Evolutionary conservation across 2,888 invertebrate genomes (phyloP).

Genomic region (Brachypterus glaber): DNA sequence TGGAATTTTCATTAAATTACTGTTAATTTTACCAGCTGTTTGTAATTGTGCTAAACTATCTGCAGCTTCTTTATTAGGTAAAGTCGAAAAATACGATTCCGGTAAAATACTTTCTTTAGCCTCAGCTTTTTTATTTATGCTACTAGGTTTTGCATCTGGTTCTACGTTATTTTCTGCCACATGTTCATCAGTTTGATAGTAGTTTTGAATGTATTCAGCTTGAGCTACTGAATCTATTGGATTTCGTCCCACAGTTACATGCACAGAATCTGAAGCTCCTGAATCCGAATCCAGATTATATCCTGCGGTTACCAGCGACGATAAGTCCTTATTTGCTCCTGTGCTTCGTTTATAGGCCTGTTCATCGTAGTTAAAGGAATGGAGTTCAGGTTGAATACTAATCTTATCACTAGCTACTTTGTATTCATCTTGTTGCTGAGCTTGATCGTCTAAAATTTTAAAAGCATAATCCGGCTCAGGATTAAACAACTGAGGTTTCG

Average conservation of each 20-base stretch:
- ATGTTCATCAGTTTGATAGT: conserved; percentile 24
- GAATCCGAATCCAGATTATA: conserved; percentile 23
- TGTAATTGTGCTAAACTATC: conserved; percentile 51
- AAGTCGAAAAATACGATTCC: conserved; percentile 45
- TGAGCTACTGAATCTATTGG: conserved; percentile 22
- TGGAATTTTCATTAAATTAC: conserved; percentile 34
- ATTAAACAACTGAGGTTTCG: no score
- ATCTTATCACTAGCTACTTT: conserved; percentile 32
- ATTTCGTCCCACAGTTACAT: conserved; percentile 6
- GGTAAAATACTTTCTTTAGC: conserved; percentile 36
- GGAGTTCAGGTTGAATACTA: conserved; percentile 40
- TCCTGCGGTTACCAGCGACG: conserved; percentile 25
- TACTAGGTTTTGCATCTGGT: conserved; percentile 25
- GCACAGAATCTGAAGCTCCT: conserved; percentile 19
- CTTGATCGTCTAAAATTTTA: no score
- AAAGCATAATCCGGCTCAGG: no score
- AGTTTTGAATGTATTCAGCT: conserved; percentile 30
- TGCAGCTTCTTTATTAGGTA: conserved; percentile 54
- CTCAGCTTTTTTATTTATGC: conserved; percentile 6
- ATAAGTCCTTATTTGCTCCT: conserved; percentile 12
- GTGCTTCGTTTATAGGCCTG: conserved; percentile 28
- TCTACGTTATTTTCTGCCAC: conserved; percentile 25
- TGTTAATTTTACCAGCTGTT: conserved; percentile 46
- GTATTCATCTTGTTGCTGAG: conserved; percentile 26
- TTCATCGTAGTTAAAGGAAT: conserved; percentile 43